phyloP scores from a whole-genome alignment of 2,113 vertebrate species.

The Tyto alba region DNA sequence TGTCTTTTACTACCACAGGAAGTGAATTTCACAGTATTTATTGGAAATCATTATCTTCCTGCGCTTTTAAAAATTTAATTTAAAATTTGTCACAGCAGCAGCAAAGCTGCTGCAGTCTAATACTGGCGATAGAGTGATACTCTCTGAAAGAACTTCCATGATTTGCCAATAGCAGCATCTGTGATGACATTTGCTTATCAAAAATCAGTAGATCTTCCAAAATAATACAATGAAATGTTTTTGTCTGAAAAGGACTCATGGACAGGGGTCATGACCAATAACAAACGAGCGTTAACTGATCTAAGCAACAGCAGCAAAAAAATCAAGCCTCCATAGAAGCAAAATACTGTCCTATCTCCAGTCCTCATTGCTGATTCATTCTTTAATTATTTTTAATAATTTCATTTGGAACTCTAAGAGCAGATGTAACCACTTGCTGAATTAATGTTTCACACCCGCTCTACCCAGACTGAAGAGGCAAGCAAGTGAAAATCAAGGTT shows the following conservation, averaged over 20 bases:
- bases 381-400: constrained; percentile 16
- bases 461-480: not conserved
- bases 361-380: not conserved
- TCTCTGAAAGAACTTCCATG: not conserved
- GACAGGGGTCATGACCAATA: not conserved
- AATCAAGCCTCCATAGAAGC: not conserved
- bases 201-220: not conserved
- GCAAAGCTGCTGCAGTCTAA: not conserved
- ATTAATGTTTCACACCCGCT: not conserved
- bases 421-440: constrained; percentile 14
- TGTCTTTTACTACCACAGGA: constrained; percentile 7
- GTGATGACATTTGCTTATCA: not conserved
- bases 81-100: not conserved
- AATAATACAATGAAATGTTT: not conserved
- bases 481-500: not conserved
- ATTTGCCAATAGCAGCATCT: not conserved
- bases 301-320: not conserved
- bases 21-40: not conserved
- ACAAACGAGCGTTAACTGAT: not conserved
- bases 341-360: not conserved
- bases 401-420: constrained; percentile 21
- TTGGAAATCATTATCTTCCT: not conserved
- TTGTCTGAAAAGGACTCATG: not conserved
- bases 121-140: not conserved
- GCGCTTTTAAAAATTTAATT: not conserved